Conservation (phyloP, 2,797 vertebrate species). For the Chiroxiphia lanceolata region DNA sequence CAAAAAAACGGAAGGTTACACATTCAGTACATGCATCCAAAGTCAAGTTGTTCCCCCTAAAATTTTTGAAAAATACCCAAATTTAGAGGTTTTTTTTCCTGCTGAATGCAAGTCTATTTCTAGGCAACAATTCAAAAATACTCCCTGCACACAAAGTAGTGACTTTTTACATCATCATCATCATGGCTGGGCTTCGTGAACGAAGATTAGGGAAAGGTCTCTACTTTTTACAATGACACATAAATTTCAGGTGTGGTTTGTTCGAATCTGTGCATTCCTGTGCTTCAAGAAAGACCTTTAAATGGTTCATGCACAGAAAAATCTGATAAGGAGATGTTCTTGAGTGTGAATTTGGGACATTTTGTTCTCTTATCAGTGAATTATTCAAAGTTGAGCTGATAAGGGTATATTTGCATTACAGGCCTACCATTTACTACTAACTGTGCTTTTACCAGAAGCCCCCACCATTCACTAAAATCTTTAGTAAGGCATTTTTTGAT, state of each 20-base stretch:
- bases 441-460: background rate
- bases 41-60: background rate
- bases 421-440: background rate
- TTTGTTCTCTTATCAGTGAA: background rate
- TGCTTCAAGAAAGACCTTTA: background rate
- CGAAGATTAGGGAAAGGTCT: too few species aligned
- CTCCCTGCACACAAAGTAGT: background rate
- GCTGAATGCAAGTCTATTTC: background rate
- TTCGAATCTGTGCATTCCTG: background rate
- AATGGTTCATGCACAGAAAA: background rate
- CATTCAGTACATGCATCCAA: background rate
- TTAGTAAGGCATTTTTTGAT: conserved; percentile 12
- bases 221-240: background rate
- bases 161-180: background rate
- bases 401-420: background rate
- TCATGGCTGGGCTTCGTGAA: too few species aligned
- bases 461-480: background rate
- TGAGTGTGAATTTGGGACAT: background rate
- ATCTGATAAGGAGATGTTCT: background rate
- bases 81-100: background rate
- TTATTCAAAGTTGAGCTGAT: background rate
- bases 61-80: background rate
- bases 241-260: background rate
- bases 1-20: background rate
- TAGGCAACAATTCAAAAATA: background rate